These are phyloP conservation scores for Dorcus hopei DNA, from an alignment of 2,888 invertebrate species.

Conservation along the genomic window DNA sequence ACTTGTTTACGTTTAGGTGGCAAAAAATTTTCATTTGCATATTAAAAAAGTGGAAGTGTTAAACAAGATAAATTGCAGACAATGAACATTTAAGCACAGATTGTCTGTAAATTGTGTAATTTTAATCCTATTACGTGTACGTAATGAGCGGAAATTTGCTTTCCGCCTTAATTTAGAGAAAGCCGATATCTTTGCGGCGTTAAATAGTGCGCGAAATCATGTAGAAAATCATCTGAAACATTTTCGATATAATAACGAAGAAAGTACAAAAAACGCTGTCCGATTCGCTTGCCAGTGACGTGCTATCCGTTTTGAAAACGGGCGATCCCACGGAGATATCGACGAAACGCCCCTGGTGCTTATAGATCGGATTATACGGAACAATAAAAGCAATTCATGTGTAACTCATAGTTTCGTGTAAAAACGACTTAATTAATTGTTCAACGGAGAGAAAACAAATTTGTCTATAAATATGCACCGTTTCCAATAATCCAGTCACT, in stretches of 20 bases:
- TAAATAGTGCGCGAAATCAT: neutral
- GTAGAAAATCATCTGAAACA: neutral
- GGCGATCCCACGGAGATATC: neutral
- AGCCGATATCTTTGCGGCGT: neutral
- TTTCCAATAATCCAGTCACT: neutral
- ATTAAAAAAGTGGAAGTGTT: too few relatives aligned
- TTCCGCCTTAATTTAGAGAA: neutral
- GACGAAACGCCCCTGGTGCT: neutral
- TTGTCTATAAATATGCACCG: slow-evolving; percentile 1
- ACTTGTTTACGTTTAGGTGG: too few relatives aligned
- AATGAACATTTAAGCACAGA: too few relatives aligned
- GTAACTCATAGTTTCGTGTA: slow-evolving; percentile 1
- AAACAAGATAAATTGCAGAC: too few relatives aligned
- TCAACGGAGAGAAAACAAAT: neutral
- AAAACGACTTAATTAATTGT: slow-evolving; percentile 3
- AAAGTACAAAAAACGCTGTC: neutral
- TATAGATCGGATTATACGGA: neutral
- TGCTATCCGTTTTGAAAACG: neutral
- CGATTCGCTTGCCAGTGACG: neutral
- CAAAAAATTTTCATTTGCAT: too few relatives aligned
- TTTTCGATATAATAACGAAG: neutral
- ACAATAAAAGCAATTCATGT: slow-evolving; percentile 1
- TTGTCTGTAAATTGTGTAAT: too few relatives aligned
- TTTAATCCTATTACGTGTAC: too few relatives aligned
- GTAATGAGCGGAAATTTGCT: neutral